Evolutionary conservation across 2,113 vertebrate genomes (phyloP).

Genomic region (Semnopithecus entellus): DNA sequence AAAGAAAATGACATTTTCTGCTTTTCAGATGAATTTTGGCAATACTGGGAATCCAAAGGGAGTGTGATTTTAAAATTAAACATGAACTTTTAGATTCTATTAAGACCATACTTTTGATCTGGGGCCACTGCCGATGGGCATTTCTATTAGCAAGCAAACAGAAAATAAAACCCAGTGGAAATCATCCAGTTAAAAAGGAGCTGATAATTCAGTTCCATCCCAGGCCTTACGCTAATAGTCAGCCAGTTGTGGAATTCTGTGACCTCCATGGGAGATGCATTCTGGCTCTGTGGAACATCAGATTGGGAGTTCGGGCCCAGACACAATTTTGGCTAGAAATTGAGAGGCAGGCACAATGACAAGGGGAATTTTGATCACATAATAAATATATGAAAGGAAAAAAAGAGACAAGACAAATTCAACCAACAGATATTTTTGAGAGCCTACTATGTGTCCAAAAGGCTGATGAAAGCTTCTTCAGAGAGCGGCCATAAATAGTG

Average conservation of each 20-base stretch:
- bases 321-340: conserved; percentile 69
- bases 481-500: background rate
- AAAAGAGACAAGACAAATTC: background rate
- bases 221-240: conserved; percentile 61
- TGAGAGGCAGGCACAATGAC: conserved; percentile 13
- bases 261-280: conserved; percentile 41
- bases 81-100: conserved; percentile 76
- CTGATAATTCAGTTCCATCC: conserved; percentile 64
- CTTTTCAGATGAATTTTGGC: conserved; percentile 77
- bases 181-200: conserved; percentile 65
- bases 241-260: conserved; percentile 5
- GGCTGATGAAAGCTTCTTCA: background rate
- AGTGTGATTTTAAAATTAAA: conserved; percentile 80
- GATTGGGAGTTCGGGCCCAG: conserved; percentile 48
- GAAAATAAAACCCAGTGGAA: conserved; percentile 79
- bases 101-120: conserved; percentile 71
- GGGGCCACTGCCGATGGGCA: conserved; percentile 71
- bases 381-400: background rate
- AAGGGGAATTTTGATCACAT: background rate
- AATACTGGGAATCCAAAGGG: conserved; percentile 72
- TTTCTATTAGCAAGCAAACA: conserved; percentile 78
- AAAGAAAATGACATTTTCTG: conserved; percentile 77
- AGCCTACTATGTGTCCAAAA: background rate
- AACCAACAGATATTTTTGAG: background rate
- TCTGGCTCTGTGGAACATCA: background rate